A percentile compares a stretch with the other conserved stretches of the same genome.
These are phyloP conservation scores for Hesperophylax magnus DNA, from an alignment of 1,140 invertebrate species.

Conservation along the genomic window DNA sequence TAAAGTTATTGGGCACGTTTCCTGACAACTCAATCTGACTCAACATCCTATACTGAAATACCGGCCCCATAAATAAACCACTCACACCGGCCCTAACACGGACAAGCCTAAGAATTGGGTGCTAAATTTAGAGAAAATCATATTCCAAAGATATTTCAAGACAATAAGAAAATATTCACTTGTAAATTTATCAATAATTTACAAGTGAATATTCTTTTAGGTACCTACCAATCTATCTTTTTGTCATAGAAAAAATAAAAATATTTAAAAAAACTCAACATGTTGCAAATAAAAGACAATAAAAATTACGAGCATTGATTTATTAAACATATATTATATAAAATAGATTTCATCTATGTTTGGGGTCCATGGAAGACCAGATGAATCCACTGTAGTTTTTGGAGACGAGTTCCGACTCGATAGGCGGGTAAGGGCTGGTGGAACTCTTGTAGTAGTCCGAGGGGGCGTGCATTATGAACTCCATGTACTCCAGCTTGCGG, in stretches of 20 bases:
- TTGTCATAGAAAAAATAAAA: too few species aligned
- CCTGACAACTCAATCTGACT: too few species aligned
- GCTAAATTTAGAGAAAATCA: neutral
- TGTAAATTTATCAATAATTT: too few species aligned
- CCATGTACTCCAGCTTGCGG: slow-evolving; percentile 87
- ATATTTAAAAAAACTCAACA: too few species aligned
- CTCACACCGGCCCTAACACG: too few species aligned
- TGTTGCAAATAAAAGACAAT: neutral
- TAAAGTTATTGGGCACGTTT: too few species aligned
- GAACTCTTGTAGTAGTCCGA: slow-evolving; percentile 90
- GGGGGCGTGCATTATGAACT: slow-evolving; percentile 94
- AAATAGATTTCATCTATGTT: slow-evolving; percentile 46
- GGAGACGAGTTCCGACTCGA: slow-evolving; percentile 69
- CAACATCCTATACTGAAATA: too few species aligned
- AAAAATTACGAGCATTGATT: slow-evolving; percentile 11
- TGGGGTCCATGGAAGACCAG: slow-evolving; percentile 74
- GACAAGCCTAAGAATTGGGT: neutral
- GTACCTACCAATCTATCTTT: too few species aligned
- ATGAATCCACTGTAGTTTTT: slow-evolving; percentile 75
- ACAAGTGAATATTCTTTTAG: too few species aligned
- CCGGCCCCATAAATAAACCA: too few species aligned
- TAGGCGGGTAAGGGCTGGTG: slow-evolving; percentile 82
- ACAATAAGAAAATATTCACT: too few species aligned
- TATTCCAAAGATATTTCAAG: too few species aligned
- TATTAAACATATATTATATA: neutral